phyloP scores from a whole-genome alignment of 2,113 vertebrate genomes.

The Esox niger region DNA sequence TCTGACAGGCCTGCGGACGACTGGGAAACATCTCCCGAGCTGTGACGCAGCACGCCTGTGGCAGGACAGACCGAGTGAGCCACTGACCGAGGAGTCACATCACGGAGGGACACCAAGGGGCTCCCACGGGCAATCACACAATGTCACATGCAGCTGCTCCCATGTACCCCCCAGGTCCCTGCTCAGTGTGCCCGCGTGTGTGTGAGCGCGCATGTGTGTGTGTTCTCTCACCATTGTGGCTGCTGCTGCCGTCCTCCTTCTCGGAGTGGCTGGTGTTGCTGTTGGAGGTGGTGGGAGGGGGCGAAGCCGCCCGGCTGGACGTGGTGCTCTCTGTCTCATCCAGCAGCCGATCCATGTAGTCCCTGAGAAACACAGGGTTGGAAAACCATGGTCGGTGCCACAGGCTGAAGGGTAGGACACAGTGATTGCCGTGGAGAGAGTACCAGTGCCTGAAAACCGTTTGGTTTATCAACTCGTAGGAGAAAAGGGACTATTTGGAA shows the following conservation, averaged over 20 bases:
- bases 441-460: too few species aligned
- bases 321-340: conserved; percentile 90
- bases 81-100: too few species aligned
- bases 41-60: conserved; percentile 78
- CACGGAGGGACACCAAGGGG: too few species aligned
- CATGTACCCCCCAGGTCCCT: too few species aligned
- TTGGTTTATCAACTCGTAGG: too few species aligned
- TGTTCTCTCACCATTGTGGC: conserved; percentile 82
- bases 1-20: conserved; percentile 62
- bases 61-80: neutral
- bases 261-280: conserved; percentile 88
- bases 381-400: too few species aligned
- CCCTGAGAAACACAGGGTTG: conserved; percentile 67
- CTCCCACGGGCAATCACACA: neutral
- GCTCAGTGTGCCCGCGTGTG: neutral
- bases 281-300: conserved; percentile 85
- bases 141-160: neutral
- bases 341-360: conserved; percentile 92
- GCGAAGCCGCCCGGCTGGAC: conserved; percentile 83
- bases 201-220: too few species aligned
- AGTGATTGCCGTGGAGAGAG: neutral
- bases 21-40: conserved; percentile 36
- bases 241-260: conserved; percentile 80
- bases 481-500: too few species aligned
- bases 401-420: too few species aligned